Evolutionary conservation across 2,797 vertebrate species (phyloP).

Genomic region (Loris lydekkerianus): DNA sequence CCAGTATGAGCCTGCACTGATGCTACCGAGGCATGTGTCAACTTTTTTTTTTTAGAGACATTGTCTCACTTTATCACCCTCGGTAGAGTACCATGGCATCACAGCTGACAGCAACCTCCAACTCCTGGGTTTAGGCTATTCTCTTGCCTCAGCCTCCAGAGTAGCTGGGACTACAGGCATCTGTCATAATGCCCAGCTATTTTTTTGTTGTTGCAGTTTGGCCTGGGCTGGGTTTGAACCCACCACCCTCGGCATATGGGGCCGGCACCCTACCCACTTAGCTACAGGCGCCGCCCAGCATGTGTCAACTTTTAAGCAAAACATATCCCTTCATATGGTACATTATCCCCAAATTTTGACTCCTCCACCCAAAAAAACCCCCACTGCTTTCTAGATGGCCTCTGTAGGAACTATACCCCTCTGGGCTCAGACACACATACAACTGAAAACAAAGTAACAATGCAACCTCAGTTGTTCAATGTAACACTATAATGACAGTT

Average conservation of each 20-base stretch:
- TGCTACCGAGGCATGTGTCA: constrained; percentile 11
- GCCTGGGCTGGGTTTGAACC: too few relatives aligned
- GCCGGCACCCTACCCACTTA: too few relatives aligned
- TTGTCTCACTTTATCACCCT: too few relatives aligned
- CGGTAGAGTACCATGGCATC: too few relatives aligned
- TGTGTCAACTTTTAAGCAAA: background rate
- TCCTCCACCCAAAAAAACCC: background rate
- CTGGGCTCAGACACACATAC: constrained; percentile 15
- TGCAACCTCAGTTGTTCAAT: constrained; percentile 81
- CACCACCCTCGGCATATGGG: too few relatives aligned
- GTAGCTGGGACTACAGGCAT: too few relatives aligned
- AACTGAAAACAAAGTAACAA: constrained; percentile 78
- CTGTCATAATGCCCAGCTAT: too few relatives aligned
- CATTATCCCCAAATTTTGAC: background rate
- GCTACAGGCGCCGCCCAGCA: background rate
- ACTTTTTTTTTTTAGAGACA: too few relatives aligned
- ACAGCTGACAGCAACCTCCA: too few relatives aligned
- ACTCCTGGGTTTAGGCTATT: too few relatives aligned
- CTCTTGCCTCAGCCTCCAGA: too few relatives aligned
- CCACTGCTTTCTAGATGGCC: constrained; percentile 4
- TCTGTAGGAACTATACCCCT: constrained; percentile 52
- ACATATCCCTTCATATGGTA: background rate
- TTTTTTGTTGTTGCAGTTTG: too few relatives aligned
- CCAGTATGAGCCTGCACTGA: background rate
- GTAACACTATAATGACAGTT: constrained; percentile 77